Conservation (phyloP, 2,797 vertebrate species). For the Neosilurus mollespiculum region DNA sequence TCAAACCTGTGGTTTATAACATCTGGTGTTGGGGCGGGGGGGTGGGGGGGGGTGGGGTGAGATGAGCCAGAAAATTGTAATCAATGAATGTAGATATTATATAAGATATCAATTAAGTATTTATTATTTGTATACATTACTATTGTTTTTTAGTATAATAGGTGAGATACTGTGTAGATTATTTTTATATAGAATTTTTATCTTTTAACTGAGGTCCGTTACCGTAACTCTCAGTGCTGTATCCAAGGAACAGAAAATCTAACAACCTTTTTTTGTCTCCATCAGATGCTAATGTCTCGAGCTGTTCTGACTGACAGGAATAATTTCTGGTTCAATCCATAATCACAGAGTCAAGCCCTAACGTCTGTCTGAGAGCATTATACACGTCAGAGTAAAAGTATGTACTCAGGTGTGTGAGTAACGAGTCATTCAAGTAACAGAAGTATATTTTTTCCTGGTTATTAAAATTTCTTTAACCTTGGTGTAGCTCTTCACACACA, state of each 20-base stretch:
- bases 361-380: neutral
- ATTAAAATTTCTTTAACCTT: neutral
- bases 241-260: neutral
- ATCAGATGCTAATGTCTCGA: neutral
- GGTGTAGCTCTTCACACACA: neutral
- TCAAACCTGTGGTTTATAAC: too few species aligned
- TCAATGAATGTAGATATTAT: too few species aligned
- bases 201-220: neutral
- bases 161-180: neutral
- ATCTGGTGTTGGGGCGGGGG: too few species aligned
- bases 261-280: neutral
- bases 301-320: slow-evolving; percentile 2
- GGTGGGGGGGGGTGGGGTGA: too few species aligned
- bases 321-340: neutral
- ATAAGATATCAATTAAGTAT: too few species aligned
- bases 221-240: neutral
- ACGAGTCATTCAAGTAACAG: neutral
- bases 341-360: slow-evolving; percentile 7
- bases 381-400: neutral
- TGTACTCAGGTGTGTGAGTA: neutral
- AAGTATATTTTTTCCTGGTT: neutral
- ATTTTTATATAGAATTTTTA: neutral
- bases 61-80: too few species aligned
- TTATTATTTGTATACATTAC: neutral
- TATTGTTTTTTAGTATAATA: neutral